phyloP scores from a whole-genome alignment of 2,888 invertebrate genomes.

The Drosophila yooni region DNA sequence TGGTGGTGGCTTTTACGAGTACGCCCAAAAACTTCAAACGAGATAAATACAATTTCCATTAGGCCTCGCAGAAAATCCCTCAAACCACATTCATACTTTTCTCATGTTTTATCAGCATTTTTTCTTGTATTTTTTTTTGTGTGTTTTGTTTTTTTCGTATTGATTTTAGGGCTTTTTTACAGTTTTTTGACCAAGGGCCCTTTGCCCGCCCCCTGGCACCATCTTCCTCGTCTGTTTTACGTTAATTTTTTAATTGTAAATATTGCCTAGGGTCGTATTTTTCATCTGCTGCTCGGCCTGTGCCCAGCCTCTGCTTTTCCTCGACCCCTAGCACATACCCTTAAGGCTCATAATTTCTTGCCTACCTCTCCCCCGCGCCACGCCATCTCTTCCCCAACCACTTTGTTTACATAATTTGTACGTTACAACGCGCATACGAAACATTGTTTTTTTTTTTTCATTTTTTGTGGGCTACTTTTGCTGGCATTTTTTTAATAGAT shows the following conservation, averaged over 20 bases:
- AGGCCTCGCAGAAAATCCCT: slow-evolving; percentile 73
- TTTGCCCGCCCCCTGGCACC: slow-evolving; percentile 13
- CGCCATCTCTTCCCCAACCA: slow-evolving; percentile 12
- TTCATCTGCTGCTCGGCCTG: slow-evolving; percentile 62
- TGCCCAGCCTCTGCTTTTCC: not conserved
- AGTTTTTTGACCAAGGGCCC: slow-evolving; percentile 58
- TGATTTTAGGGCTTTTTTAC: slow-evolving; percentile 77
- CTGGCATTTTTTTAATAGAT: slow-evolving; percentile 71
- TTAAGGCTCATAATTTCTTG: slow-evolving; percentile 72
- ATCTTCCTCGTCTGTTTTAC: slow-evolving; percentile 73
- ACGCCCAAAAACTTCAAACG: slow-evolving; percentile 68
- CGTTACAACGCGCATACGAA: slow-evolving; percentile 78
- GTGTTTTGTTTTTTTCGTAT: slow-evolving; percentile 59
- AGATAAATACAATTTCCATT: slow-evolving; percentile 81
- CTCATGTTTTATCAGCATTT: slow-evolving; percentile 53
- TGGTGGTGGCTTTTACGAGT: slow-evolving; percentile 58
- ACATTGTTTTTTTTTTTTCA: slow-evolving; percentile 26
- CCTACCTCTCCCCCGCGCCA: slow-evolving; percentile 23
- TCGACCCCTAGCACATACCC: slow-evolving; percentile 44
- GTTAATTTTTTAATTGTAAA: slow-evolving; percentile 82
- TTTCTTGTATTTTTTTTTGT: slow-evolving; percentile 28
- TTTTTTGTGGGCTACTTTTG: slow-evolving; percentile 69
- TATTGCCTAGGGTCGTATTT: slow-evolving; percentile 79
- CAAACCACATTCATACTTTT: slow-evolving; percentile 74
- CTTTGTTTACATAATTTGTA: slow-evolving; percentile 79